These are phyloP conservation scores for Eucera pruinosa DNA, from an alignment of 2,888 invertebrate genomes.

Conservation along the genomic window DNA sequence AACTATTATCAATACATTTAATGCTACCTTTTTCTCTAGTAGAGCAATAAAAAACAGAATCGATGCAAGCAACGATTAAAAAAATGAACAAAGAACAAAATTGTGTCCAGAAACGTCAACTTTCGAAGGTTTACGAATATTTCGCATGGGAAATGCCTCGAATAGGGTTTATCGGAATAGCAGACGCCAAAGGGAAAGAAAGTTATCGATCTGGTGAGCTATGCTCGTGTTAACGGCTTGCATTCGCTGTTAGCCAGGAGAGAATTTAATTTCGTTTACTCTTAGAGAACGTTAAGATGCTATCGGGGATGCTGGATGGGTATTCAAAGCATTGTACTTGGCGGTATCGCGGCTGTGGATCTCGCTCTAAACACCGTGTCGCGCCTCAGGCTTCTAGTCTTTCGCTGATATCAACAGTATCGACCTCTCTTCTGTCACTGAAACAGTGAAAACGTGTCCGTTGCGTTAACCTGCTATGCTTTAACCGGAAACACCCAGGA, in stretches of 20 bases:
- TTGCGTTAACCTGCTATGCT: slow-evolving; percentile 49
- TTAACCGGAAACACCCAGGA: too few relatives aligned
- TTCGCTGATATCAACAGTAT: slow-evolving; percentile 66
- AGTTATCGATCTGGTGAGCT: slow-evolving; percentile 69
- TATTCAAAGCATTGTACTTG: slow-evolving; percentile 81
- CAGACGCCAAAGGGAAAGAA: slow-evolving; percentile 71
- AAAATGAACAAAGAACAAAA: too few relatives aligned
- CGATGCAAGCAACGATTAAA: too few relatives aligned
- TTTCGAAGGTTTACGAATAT: too few relatives aligned
- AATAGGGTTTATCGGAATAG: too few relatives aligned
- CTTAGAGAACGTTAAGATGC: slow-evolving; percentile 80
- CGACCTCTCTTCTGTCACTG: slow-evolving; percentile 51
- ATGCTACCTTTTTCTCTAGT: too few relatives aligned
- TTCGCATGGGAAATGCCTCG: too few relatives aligned
- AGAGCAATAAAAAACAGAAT: too few relatives aligned
- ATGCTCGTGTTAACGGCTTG: slow-evolving; percentile 55
- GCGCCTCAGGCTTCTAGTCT: slow-evolving; percentile 65
- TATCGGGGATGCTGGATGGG: slow-evolving; percentile 80
- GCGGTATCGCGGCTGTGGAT: slow-evolving; percentile 79
- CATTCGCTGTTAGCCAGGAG: slow-evolving; percentile 50
- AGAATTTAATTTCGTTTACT: slow-evolving; percentile 82
- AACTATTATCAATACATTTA: too few relatives aligned
- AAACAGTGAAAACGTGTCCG: slow-evolving; percentile 40
- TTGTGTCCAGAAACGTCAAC: too few relatives aligned
- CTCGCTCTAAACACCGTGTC: slow-evolving; percentile 77